Evolutionary conservation across 2,113 vertebrate species (phyloP), one percentile per base, ranked within the genome.

Genomic region (Phocoena phocoena): DNA sequence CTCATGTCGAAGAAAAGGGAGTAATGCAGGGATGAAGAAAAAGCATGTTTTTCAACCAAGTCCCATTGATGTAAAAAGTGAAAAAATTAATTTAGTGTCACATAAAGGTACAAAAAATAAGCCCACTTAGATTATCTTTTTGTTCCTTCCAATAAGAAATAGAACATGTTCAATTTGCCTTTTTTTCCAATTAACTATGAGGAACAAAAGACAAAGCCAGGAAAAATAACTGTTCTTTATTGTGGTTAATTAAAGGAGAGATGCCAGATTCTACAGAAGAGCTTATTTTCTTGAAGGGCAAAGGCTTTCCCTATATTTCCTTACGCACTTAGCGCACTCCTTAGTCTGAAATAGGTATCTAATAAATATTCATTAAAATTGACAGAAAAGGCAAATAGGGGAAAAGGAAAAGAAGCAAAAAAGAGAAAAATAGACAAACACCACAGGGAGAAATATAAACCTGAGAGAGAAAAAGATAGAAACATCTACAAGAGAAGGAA

Each of bases 291-390:
- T 67, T 79, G 47, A 90, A 38, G 1, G 18, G 58, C 7, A 68
- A 71, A 96, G 15, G 3, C 15, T 90, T 86, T 92, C 31, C 1
- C 65, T 70, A 10, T 18, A 53, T 74, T n/a, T 90, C 25, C 77
- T 58, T 93, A 76, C 33, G 20, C 77, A 44, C 47, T 14, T 58
- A 26, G 3, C 1, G 0, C 14, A n/a, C 15, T 81, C 6, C 44
- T 86, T 74, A 62, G 38, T 82, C 62, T 87, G 50, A 86, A 93
- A 62, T 41, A 50, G 4, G 4, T 41, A 20, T 23, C 14, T 62
- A 80, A 53, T 33, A 62, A 80, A 31, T 50, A 68, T 33, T 93
- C 67, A 58, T n/a, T 96, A 65, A 86, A 41, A 93, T 92, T 94
- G 58, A 70, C 9, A 26, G 77, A 0, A 63, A 82, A 74, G 6